Evolutionary conservation across 1,140 invertebrate species (phyloP).

Genomic region (Pomacea maculata): DNA sequence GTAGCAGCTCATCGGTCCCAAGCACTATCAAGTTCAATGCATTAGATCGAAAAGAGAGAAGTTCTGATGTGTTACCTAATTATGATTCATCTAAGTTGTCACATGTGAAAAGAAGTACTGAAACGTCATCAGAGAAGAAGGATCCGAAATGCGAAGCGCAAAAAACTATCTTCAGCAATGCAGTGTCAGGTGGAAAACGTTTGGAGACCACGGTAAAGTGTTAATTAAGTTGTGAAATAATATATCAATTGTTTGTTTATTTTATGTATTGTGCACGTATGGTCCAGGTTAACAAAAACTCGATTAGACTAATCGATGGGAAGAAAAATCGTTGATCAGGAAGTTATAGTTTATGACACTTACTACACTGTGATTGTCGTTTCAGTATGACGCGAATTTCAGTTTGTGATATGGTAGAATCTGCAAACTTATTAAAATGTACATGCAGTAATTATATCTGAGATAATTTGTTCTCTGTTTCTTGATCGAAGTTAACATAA

Average conservation of each 20-base stretch:
- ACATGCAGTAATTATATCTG: too few species aligned
- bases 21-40: constrained; percentile 10
- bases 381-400: too few species aligned
- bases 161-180: constrained; percentile 16
- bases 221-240: not conserved
- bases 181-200: constrained; percentile 12
- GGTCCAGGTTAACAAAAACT: not conserved
- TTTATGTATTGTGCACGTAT: not conserved
- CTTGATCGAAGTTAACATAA: too few species aligned
- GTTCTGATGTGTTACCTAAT: not conserved
- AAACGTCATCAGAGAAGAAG: constrained; percentile 21
- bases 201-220: constrained; percentile 27
- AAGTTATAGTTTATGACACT: not conserved
- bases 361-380: not conserved
- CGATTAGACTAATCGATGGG: not conserved
- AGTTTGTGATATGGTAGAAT: too few species aligned
- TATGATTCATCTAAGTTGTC: not conserved
- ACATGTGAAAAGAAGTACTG: constrained; percentile 9
- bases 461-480: too few species aligned
- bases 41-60: not conserved
- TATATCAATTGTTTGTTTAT: not conserved
- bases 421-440: too few species aligned
- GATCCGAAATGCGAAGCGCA: constrained; percentile 20
- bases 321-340: not conserved
- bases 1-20: not conserved